Base-by-base conservation (phyloP, 2,113 vertebrate genomes). In the Platichthys flesus region DNA sequence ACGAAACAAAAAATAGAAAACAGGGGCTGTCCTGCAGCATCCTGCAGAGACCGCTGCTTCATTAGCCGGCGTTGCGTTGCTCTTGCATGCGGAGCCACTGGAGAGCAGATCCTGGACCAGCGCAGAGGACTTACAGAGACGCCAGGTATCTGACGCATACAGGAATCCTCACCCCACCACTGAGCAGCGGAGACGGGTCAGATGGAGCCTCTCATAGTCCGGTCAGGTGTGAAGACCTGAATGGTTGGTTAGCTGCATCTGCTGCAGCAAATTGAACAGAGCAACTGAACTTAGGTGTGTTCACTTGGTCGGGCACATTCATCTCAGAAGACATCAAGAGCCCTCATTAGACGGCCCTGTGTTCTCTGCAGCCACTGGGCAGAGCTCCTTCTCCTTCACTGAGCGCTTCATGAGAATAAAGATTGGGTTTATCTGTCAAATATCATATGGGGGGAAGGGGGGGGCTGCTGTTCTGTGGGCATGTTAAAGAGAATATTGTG, bases 341-440 rank as follows among this genome's bases (percentile, higher is more conserved):
- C 55, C 77, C 80, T 91, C 79, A 91, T 87, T 90, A 90, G 87
- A 88, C 85, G 85, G 82, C 87, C 85, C 78, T 81, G 87, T 85
- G 83, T 54, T 70, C 81, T 78, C 81, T 85, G 74, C 76, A 76
- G 76, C 64, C 56, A 35, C 67, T 3, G 49, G 8, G 40, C 14
- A 67, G 66, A 58, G 52, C 58, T 58, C 65, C 14, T 71, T 71
- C 63, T 67, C 74, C 67, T 78, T 75, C 54, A 66, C 60, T 15
- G 20, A 28, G 37, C 56, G 56, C 77, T 88, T 91, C 85, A 87
- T 85, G 88, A 89, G 79, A 81, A 82, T 83, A 85, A 87, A 91
- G 91, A 88, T 89, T 84, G 74, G 47, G 82, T 88, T 90, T 82
- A 88, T 89, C 89, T 70, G 69, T 83, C 87, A 86, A 75, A 86